phyloP scores from a whole-genome alignment of 2,113 vertebrate genomes.

The Lichenostomus cassidix region DNA sequence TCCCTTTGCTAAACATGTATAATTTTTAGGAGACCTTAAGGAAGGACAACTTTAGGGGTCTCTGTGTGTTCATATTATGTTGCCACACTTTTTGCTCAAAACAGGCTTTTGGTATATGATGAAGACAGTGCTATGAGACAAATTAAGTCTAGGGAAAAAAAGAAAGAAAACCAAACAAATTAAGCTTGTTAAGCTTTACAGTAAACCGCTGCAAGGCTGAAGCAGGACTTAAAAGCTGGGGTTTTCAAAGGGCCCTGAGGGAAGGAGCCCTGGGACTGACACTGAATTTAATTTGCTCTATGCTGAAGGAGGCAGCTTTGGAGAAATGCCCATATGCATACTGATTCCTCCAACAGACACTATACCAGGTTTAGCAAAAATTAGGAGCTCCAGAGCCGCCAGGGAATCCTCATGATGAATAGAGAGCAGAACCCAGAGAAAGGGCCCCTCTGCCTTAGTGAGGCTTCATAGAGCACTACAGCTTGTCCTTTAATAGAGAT shows the following conservation, averaged over 20 bases:
- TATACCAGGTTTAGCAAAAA: slow-evolving; percentile 19
- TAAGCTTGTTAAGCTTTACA: slow-evolving; percentile 26
- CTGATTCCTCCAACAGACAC: neutral
- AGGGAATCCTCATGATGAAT: neutral
- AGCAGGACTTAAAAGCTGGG: neutral
- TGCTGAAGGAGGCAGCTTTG: slow-evolving; percentile 18
- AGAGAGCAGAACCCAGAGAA: neutral
- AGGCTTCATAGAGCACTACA: neutral
- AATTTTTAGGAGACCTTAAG: neutral
- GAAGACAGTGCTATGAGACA: neutral
- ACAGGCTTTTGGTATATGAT: neutral
- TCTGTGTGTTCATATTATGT: neutral
- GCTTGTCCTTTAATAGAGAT: neutral
- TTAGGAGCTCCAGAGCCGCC: neutral
- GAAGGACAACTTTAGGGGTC: neutral
- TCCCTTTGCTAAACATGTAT: neutral
- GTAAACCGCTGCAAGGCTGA: neutral
- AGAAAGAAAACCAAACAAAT: slow-evolving; percentile 19
- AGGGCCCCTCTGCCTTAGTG: neutral
- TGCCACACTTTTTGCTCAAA: neutral
- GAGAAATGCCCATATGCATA: neutral
- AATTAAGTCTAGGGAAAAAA: neutral
- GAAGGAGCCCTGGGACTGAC: slow-evolving; percentile 4
- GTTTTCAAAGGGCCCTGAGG: slow-evolving; percentile 25
- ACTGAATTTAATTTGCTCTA: slow-evolving; percentile 37